Conservation (phyloP, 2,888 invertebrate species). For the Caenorhabditis drosophilae region DNA sequence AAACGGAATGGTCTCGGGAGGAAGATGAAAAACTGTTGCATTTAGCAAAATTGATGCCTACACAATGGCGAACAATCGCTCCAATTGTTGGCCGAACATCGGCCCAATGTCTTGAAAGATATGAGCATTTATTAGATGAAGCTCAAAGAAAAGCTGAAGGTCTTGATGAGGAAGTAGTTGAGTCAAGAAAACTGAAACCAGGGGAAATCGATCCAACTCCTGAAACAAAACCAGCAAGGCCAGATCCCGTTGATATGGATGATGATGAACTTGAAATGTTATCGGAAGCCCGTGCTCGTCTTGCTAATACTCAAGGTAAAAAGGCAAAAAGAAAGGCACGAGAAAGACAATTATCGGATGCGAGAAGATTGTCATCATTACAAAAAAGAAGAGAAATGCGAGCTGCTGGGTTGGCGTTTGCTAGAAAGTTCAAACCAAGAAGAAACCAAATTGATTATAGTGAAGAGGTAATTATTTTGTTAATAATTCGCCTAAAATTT, state of each 20-base stretch:
- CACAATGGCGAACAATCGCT: slow-evolving; percentile 98
- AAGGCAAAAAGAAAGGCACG: slow-evolving; percentile 80
- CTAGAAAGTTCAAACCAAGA: slow-evolving; percentile 64
- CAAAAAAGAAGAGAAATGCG: slow-evolving; percentile 96
- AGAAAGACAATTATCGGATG: slow-evolving; percentile 97
- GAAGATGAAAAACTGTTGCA: slow-evolving; percentile 92
- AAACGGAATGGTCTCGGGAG: slow-evolving; percentile 99
- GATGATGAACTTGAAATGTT: slow-evolving; percentile 99
- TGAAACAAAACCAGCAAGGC: slow-evolving; percentile 97
- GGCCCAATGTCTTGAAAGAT: slow-evolving; percentile 93
- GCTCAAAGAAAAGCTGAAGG: slow-evolving; percentile 95
- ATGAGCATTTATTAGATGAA: slow-evolving; percentile 77
- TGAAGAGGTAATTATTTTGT: no score
- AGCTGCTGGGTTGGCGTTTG: slow-evolving; percentile 84
- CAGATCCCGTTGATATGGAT: slow-evolving; percentile 99
- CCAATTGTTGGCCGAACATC: slow-evolving; percentile 98
- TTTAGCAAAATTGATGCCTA: slow-evolving; percentile 97
- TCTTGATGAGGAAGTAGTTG: slow-evolving; percentile 80
- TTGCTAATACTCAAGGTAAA: slow-evolving; percentile 95
- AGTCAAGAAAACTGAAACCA: slow-evolving; percentile 94
- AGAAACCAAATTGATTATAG: slow-evolving; percentile 82
- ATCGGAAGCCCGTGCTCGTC: slow-evolving; percentile 94
- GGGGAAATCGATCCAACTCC: slow-evolving; percentile 99
- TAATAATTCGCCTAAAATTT: no score
- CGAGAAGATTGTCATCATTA: slow-evolving; percentile 88